Conservation (phyloP, 2,888 invertebrate species). For the Yponomeuta cagnagella region DNA sequence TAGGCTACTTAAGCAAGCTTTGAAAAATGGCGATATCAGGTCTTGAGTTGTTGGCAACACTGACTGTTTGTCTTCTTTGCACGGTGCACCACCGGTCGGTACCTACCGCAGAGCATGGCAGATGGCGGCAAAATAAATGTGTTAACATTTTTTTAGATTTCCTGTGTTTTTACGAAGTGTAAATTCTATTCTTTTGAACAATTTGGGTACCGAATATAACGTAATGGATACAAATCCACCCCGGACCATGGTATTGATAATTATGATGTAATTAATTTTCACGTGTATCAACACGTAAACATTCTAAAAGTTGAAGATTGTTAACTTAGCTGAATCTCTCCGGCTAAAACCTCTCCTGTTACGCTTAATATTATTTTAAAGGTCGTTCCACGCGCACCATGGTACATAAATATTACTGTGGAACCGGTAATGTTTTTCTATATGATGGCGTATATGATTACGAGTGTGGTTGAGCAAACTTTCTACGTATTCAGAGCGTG, state of each 20-base stretch:
- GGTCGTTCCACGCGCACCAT: slow-evolving; percentile 33
- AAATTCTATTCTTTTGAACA: too few species aligned
- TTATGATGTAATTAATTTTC: not conserved
- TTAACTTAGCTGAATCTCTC: too few species aligned
- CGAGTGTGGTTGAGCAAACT: slow-evolving; percentile 86
- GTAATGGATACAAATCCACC: not conserved
- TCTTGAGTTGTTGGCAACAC: too few species aligned
- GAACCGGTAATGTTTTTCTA: slow-evolving; percentile 92
- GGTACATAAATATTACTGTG: slow-evolving; percentile 79
- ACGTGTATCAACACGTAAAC: not conserved
- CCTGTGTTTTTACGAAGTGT: too few species aligned
- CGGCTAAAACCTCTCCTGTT: not conserved
- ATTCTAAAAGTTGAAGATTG: not conserved
- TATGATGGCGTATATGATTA: slow-evolving; percentile 91
- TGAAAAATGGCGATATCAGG: too few species aligned
- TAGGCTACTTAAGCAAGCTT: too few species aligned
- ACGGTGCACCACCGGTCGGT: too few species aligned
- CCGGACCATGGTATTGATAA: not conserved
- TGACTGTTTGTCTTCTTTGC: too few species aligned
- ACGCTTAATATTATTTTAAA: slow-evolving; percentile 23
- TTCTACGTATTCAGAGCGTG: slow-evolving; percentile 88
- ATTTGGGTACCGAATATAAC: not conserved
- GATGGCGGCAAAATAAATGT: too few species aligned
- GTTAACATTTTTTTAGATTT: too few species aligned
- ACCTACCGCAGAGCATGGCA: too few species aligned